Evolutionary conservation across 1,140 invertebrate species (phyloP).

Genomic region (Reticulitermes speratus): DNA sequence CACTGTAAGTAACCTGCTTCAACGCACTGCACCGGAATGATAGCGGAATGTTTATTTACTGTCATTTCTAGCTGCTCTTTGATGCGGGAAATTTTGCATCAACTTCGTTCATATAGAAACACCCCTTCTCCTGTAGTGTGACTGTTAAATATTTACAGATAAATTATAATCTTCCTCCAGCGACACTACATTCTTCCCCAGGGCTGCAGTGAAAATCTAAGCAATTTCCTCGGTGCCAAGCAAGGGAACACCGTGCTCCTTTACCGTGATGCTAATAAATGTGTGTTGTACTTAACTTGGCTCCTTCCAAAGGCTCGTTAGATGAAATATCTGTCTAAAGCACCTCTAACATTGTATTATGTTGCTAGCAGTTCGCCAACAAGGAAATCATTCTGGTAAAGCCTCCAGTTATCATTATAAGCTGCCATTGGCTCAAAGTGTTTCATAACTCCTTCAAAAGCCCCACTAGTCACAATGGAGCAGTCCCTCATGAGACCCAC

Average conservation of each 20-base stretch:
- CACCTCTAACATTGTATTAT: conserved; percentile 12
- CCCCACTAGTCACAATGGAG: not conserved
- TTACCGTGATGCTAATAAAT: not conserved
- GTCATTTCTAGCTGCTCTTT: not conserved
- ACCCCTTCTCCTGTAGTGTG: not conserved
- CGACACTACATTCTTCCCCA: not conserved
- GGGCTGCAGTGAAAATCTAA: not conserved
- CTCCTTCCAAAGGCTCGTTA: not conserved
- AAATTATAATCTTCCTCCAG: not conserved
- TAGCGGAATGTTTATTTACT: not conserved
- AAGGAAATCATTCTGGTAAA: not conserved
- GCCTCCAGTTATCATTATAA: not conserved
- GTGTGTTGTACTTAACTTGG: not conserved
- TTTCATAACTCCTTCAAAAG: not conserved
- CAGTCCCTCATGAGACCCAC: not conserved
- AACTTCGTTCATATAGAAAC: not conserved
- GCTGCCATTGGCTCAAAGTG: conserved; percentile 7
- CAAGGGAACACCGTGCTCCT: not conserved
- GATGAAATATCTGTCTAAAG: conserved; percentile 3
- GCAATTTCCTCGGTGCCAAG: not conserved
- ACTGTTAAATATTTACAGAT: not conserved
- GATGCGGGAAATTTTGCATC: not conserved
- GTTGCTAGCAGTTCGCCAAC: not conserved
- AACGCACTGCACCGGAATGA: not conserved
- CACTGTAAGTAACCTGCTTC: not conserved